Conservation (phyloP, 2,888 invertebrate genomes). For the Drosophila austrosaltans region DNA sequence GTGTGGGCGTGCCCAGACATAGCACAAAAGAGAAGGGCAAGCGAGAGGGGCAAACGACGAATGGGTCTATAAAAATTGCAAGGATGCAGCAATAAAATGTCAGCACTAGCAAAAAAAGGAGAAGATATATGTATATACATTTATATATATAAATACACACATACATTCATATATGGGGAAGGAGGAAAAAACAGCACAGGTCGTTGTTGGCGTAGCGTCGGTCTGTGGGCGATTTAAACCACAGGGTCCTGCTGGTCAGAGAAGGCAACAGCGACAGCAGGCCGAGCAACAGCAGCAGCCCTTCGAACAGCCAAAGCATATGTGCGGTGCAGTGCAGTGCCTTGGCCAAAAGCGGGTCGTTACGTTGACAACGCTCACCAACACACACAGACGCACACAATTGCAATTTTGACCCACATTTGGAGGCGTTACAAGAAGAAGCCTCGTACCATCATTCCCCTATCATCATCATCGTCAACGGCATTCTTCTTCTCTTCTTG, state of each 20-base stretch:
- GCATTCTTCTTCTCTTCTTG: conserved; percentile 22
- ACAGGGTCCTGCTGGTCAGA: conserved; percentile 10
- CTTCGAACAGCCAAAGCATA: conserved; percentile 6
- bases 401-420: conserved; percentile 68
- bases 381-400: conserved; percentile 44
- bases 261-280: neutral
- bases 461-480: neutral
- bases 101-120: conserved; percentile 45
- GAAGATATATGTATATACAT: conserved; percentile 38
- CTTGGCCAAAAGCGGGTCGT: conserved; percentile 74
- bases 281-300: conserved; percentile 2
- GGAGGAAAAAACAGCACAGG: neutral
- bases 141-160: too few species aligned
- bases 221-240: conserved; percentile 16
- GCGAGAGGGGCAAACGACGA: conserved; percentile 35
- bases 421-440: conserved; percentile 63
- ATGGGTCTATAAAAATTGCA: conserved; percentile 74
- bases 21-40: neutral
- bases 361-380: conserved; percentile 68
- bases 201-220: neutral
- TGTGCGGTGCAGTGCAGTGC: conserved; percentile 60
- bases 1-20: conserved; percentile 56
- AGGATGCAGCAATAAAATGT: conserved; percentile 77
- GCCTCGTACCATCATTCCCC: conserved; percentile 1
- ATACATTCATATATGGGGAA: too few species aligned